Evolutionary conservation across 2,797 vertebrate species (phyloP).

Genomic region (Gila robusta): DNA sequence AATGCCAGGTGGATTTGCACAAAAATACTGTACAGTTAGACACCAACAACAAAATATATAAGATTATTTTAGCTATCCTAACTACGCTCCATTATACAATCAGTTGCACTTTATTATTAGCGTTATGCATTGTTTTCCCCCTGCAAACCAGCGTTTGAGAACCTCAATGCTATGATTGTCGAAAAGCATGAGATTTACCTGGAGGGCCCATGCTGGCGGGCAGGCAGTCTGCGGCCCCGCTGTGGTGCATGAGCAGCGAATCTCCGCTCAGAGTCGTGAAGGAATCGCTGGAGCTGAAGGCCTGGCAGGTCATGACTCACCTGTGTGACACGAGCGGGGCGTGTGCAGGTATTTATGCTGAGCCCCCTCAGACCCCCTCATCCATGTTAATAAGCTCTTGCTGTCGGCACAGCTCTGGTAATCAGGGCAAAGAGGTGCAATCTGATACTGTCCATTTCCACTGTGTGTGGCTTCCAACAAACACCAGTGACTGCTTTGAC

Average conservation of each 20-base stretch:
- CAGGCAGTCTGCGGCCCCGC: constrained; percentile 86
- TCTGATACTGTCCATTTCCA: constrained; percentile 75
- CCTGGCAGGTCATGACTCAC: constrained; percentile 89
- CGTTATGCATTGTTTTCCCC: not conserved
- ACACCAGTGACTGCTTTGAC: constrained; percentile 45
- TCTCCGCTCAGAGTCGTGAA: constrained; percentile 89
- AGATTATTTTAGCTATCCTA: not conserved
- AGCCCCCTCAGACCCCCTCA: constrained; percentile 78
- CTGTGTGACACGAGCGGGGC: constrained; percentile 79
- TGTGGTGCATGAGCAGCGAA: constrained; percentile 94
- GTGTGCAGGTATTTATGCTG: constrained; percentile 95
- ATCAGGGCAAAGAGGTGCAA: constrained; percentile 76
- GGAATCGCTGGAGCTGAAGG: constrained; percentile 87
- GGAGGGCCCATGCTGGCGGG: constrained; percentile 92
- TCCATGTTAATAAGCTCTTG: constrained; percentile 85
- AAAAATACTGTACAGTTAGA: not conserved
- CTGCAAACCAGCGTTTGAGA: not conserved
- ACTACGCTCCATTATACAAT: not conserved
- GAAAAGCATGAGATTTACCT: constrained; percentile 76
- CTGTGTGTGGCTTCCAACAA: constrained; percentile 55
- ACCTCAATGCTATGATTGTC: not conserved
- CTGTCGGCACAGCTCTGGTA: constrained; percentile 74
- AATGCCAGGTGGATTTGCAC: not conserved
- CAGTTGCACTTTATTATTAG: not conserved
- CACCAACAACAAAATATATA: not conserved